A percentile compares a stretch with the other conserved stretches of the same genome.
These are phyloP conservation scores for Sitta carolinensis DNA, from an alignment of 2,797 vertebrate genomes.

Conservation along the genomic window DNA sequence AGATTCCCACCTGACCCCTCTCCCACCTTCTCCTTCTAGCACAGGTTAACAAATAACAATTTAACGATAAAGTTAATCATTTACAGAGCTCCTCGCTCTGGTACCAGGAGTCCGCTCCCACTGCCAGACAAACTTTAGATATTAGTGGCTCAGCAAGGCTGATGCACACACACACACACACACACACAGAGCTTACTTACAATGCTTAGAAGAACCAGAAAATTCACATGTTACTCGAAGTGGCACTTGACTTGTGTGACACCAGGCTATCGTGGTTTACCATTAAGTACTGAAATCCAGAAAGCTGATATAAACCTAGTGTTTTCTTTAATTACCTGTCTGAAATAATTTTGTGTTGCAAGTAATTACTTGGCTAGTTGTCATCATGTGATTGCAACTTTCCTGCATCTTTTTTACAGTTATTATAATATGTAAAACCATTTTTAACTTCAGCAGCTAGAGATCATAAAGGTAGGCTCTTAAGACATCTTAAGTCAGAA, in stretches of 20 bases:
- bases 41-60: slow-evolving; percentile 63
- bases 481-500: neutral
- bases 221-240: neutral
- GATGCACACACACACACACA: too few relatives aligned
- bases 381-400: neutral
- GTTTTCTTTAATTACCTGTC: neutral
- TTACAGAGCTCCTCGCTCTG: slow-evolving; percentile 49
- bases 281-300: neutral
- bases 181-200: neutral
- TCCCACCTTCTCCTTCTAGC: neutral
- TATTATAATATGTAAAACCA: neutral
- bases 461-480: neutral
- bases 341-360: neutral
- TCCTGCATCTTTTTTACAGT: neutral
- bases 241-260: neutral
- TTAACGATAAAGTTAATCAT: slow-evolving; percentile 77
- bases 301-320: neutral
- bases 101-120: neutral
- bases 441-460: neutral
- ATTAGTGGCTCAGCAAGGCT: neutral
- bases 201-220: neutral
- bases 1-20: neutral
- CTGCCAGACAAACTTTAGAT: slow-evolving; percentile 40
- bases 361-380: neutral
- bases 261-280: neutral